Conservation (phyloP, 1,140 invertebrate species). For the Neodiprion fabricii region DNA sequence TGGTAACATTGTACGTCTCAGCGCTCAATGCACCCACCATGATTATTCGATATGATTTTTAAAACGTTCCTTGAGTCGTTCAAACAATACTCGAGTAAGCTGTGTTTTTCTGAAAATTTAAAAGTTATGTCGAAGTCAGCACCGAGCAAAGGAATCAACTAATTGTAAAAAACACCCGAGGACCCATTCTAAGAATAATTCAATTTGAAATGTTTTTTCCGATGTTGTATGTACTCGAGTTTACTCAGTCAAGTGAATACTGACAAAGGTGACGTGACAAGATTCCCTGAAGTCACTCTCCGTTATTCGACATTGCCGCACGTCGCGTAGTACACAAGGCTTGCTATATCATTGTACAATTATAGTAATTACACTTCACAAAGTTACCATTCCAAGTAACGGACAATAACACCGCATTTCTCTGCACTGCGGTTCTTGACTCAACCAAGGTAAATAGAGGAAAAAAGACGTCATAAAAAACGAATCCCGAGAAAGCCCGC, state of each 20-base stretch:
- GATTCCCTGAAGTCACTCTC: not conserved
- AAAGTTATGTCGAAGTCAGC: too few species aligned
- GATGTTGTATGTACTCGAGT: not conserved
- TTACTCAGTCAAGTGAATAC: not conserved
- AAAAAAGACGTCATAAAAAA: too few species aligned
- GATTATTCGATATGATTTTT: too few species aligned
- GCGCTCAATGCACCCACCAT: too few species aligned
- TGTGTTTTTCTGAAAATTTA: too few species aligned
- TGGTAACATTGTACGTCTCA: too few species aligned
- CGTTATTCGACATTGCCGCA: not conserved
- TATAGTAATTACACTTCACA: not conserved
- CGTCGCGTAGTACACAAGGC: not conserved
- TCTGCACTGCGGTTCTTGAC: not conserved
- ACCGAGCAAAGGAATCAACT: not conserved
- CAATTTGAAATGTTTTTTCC: not conserved
- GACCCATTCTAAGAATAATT: not conserved
- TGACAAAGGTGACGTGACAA: not conserved
- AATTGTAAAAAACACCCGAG: not conserved
- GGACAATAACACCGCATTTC: not conserved
- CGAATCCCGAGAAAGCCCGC: not conserved
- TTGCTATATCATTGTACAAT: constrained; percentile 6
- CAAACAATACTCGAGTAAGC: too few species aligned
- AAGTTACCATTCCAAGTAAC: not conserved
- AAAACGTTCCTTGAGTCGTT: too few species aligned
- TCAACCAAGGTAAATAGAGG: not conserved